Conservation (phyloP, 2,888 invertebrate species). For the Zeuzera pyrina region DNA sequence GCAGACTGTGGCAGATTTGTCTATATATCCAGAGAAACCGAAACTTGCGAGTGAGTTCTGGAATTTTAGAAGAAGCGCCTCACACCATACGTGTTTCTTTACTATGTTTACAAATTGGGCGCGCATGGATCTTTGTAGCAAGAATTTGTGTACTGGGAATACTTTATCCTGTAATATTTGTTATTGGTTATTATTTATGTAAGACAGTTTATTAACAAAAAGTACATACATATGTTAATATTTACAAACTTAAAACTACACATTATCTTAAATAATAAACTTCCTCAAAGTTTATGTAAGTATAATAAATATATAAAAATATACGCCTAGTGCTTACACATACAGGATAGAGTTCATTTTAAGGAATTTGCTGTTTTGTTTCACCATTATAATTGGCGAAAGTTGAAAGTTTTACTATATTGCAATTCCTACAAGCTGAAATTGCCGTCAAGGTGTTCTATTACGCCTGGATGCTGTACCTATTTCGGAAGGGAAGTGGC, state of each 20-base stretch:
- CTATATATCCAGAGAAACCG: conserved; percentile 34
- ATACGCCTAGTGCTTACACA: conserved; percentile 9
- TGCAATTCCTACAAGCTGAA: too few species aligned
- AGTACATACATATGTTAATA: too few species aligned
- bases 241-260: too few species aligned
- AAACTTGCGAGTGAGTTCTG: conserved; percentile 34
- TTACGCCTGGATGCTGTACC: too few species aligned
- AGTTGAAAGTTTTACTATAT: too few species aligned
- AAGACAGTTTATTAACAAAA: too few species aligned
- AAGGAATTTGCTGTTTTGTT: too few species aligned
- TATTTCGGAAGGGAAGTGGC: too few species aligned
- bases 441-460: too few species aligned
- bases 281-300: neutral
- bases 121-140: conserved; percentile 42
- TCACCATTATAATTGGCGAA: too few species aligned
- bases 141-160: conserved; percentile 36
- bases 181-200: neutral
- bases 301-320: conserved; percentile 6
- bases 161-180: conserved; percentile 44
- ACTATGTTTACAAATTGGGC: conserved; percentile 46
- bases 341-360: neutral
- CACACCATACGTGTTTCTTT: conserved; percentile 45
- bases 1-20: conserved; percentile 28
- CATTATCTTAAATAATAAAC: too few species aligned
- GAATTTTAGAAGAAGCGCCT: conserved; percentile 38